A percentile compares a stretch with the other conserved stretches of the same genome.
Conservation (phyloP, 2,113 vertebrate genomes). For the Caranx melampygus region DNA sequence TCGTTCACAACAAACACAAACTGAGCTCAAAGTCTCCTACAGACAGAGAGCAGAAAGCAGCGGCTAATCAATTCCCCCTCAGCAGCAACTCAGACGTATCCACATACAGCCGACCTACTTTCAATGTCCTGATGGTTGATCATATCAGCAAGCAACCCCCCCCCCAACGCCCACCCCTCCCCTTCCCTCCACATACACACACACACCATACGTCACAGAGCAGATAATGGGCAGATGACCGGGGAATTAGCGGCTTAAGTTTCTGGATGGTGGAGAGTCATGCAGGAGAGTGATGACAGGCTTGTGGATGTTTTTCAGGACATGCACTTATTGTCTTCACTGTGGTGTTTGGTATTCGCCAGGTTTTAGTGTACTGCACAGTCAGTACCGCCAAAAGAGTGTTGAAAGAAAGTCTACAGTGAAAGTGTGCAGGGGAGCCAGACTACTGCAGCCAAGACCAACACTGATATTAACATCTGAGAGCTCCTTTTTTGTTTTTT, state of each 20-base stretch:
- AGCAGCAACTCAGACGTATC: background rate
- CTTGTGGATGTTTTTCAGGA: slow-evolving; percentile 21
- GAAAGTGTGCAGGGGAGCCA: background rate
- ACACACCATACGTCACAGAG: background rate
- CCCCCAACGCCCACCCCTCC: background rate
- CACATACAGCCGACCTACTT: background rate
- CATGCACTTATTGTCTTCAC: background rate
- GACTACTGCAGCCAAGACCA: background rate
- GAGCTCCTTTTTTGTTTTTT: background rate
- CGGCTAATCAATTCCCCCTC: background rate
- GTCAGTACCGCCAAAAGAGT: background rate
- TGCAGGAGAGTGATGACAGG: slow-evolving; percentile 8
- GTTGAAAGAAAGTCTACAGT: background rate
- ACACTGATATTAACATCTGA: background rate
- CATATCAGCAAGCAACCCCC: background rate
- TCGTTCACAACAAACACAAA: slow-evolving; percentile 22
- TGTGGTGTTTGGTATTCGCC: background rate
- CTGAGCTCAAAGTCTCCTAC: background rate
- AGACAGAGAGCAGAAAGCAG: background rate
- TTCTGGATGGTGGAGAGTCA: slow-evolving; percentile 8
- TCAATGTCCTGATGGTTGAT: background rate
- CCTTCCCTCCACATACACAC: slow-evolving; percentile 18
- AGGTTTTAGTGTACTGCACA: background rate
- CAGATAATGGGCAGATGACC: slow-evolving; percentile 7
- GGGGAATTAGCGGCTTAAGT: slow-evolving; percentile 32